Percentiles rank a stretch among this genome's conserved stretches.
Evolutionary conservation across 1,140 invertebrate genomes (phyloP).

Genomic region (Halictus rubicundus): DNA sequence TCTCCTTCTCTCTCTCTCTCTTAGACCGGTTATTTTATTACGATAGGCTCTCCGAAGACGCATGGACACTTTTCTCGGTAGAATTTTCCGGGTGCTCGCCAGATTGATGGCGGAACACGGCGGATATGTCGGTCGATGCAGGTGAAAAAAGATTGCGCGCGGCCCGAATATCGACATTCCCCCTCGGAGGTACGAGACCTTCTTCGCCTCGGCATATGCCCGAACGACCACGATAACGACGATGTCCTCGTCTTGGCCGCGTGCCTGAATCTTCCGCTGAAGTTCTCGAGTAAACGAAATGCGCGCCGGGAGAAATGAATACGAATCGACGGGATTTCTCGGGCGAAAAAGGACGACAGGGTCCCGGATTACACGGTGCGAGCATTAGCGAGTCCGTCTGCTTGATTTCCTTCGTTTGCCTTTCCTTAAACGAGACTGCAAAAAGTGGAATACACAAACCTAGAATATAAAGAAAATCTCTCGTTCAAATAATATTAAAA

Average conservation of each 20-base stretch:
- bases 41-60: no score
- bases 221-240: constrained; percentile 42
- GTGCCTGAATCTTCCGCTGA: constrained; percentile 20
- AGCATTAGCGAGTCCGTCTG: no score
- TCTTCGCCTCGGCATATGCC: constrained; percentile 25
- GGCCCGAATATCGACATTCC: constrained; percentile 41
- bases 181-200: constrained; percentile 21
- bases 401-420: no score
- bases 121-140: not conserved
- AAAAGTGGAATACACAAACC: no score
- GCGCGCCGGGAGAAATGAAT: constrained; percentile 21
- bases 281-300: constrained; percentile 37
- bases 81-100: constrained; percentile 15
- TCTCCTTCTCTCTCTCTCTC: no score
- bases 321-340: constrained; percentile 18
- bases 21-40: no score
- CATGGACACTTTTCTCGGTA: no score
- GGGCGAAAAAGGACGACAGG: no score
- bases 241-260: constrained; percentile 32
- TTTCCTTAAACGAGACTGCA: no score
- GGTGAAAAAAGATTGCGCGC: not conserved
- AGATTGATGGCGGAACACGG: constrained; percentile 30
- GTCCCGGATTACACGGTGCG: no score
- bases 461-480: no score
- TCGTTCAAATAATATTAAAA: no score